Base-by-base conservation (phyloP, 2,797 vertebrate species). In the Myotis planiceps region DNA sequence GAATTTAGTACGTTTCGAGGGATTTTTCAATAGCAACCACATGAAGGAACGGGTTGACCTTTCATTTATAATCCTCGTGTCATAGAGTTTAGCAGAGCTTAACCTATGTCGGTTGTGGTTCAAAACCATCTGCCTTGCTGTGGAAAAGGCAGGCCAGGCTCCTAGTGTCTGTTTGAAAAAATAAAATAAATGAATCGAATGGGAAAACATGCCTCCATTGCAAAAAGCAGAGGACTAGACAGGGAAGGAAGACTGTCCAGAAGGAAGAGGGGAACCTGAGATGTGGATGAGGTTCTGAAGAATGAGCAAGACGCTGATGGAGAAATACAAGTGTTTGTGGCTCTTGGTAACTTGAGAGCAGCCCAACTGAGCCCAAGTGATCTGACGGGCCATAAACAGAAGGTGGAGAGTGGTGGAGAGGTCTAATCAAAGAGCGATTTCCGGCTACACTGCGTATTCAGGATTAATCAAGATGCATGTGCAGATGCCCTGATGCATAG, bases 51-150 rank as follows among this genome's bases (percentile, higher is more conserved):
- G 16, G 42, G 84, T 51, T 96, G 96, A 97, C 96, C 96, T 98
- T 97, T 97, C 94, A 97, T 96, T 97, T 95, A 93, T 96, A 97
- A 97, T 96, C 53, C 58, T 90, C 58, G 4, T 94, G 96, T 96
- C 88, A 32, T 5, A 25, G 84, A 92, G 88, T 94, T 93, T 93
- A 97, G 93, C 96, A 81, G 93, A 96, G 93, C 81, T 98, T 96
- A 96, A 95, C 95, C 93, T 66, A 42, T 55, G 81, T 94, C 1
- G 0, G 74, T 63, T 42, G 81, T 80, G 84, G 76, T 90, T 98
- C 93, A 93, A 49, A 93, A 85, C 78, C 9, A 34, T 69, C 83
- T 87, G 91, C 63, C 25, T 90, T 34, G 55, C 89, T 92, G 72
- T 92, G 80, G 80, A 93, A 89, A 96, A 97, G 89, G 65, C 91